Base-by-base conservation (phyloP, 2,797 vertebrate species). In the Oreortyx pictus region DNA sequence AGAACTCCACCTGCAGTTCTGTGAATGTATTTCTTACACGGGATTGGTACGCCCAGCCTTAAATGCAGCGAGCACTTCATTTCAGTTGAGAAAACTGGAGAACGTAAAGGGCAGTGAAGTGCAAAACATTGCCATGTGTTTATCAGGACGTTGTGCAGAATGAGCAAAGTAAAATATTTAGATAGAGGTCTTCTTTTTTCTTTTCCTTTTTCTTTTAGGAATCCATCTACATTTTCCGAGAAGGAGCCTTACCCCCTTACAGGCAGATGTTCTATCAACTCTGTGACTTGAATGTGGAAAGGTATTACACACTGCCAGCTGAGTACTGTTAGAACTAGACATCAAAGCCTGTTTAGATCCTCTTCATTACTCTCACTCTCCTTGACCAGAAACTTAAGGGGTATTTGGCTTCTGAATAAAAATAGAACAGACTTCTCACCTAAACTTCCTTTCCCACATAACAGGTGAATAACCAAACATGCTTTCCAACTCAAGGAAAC, bases 251-350 rank as follows among this genome's bases (percentile, higher is more conserved):
- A 64, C 99, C 99, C 6, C 99, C 99, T 0, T 99, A 99, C 91
- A 98, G 99, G 59, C 99, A 99, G 97, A 99, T 99, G 99, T 99
- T 99, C 96, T 99, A 99, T 97, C 99, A 99, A 98, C 97, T 99
- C 16, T 99, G 99, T 86, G 99, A 99, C 89, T 82, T 99, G 94
- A 97, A 99, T 0, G 98, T 99, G 92, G 98, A 98, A 27, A 98
- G 98, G 99, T 99, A 97, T 5, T 90, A 91, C 62, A 19, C 15
- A 0, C 24, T 71, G 29, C 29, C 33, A 50, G 71, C 60, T 35
- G 44, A 49, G 14, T 20, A 44, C 82, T 49, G 46, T 68, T 71
- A 60, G 11, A 77, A 41, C 59, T 7, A 43, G 43, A 80, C 76
- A 84, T 43, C 43, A 78, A 60, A 78, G 11, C n/a, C 46, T 72